A percentile compares a stretch with the other conserved stretches of the same genome.
Evolutionary conservation across 2,888 invertebrate species (phyloP).

Genomic region (Hydroisotoma schaefferi): DNA sequence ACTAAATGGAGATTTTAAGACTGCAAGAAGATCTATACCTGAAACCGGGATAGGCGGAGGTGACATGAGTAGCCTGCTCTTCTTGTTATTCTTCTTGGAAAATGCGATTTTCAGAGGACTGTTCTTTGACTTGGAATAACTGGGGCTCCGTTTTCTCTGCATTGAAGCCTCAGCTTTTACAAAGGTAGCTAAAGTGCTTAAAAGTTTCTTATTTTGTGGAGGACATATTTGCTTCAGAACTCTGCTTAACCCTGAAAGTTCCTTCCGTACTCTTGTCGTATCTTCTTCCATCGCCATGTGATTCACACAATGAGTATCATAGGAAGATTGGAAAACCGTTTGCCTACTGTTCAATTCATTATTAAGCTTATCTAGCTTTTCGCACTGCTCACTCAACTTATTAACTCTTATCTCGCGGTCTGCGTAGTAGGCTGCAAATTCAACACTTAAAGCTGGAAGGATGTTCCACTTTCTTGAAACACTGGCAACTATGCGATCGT

Average conservation of each 20-base stretch:
- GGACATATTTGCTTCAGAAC: slow-evolving; percentile 32
- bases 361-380: slow-evolving; percentile 58
- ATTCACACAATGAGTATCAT: slow-evolving; percentile 31
- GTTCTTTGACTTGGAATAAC: slow-evolving; percentile 6
- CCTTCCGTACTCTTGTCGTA: slow-evolving; percentile 14
- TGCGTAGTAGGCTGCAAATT: slow-evolving; percentile 89
- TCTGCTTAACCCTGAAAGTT: slow-evolving; percentile 27
- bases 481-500: slow-evolving; percentile 75
- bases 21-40: background rate
- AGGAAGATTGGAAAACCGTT: slow-evolving; percentile 33
- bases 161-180: slow-evolving; percentile 8
- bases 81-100: slow-evolving; percentile 5
- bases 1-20: background rate
- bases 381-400: slow-evolving; percentile 71
- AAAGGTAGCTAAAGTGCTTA: slow-evolving; percentile 10
- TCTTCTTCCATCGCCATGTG: slow-evolving; percentile 33
- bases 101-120: slow-evolving; percentile 5
- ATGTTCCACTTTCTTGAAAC: slow-evolving; percentile 91
- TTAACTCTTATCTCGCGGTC: slow-evolving; percentile 80
- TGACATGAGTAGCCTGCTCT: background rate
- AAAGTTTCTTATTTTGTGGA: slow-evolving; percentile 27
- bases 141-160: slow-evolving; percentile 29
- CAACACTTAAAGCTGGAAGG: slow-evolving; percentile 87
- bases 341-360: slow-evolving; percentile 35
- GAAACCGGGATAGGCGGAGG: background rate